Evolutionary conservation across 1,140 invertebrate species (phyloP), one percentile per base, ranked within the genome.

Genomic region (Rhagoletis zephyria): DNA sequence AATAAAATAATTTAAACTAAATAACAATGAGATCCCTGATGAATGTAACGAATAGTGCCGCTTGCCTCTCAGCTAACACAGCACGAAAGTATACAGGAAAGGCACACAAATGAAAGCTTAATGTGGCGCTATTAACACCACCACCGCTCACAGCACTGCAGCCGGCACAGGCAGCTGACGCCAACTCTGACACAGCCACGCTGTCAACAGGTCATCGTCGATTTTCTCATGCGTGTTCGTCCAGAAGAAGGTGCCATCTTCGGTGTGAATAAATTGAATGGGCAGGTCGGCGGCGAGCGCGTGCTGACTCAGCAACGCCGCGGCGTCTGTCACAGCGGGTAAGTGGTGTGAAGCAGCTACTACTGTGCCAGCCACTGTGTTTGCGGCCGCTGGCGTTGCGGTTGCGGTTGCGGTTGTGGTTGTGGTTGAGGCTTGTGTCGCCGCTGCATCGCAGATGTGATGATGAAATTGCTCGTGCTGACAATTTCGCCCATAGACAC

Each of bases 191-290:
- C 90, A 92, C 51, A 92, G 90, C 89, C 89, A 88, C 1, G 91
- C 89, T 45, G 91, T 88, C 86, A 92, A 88, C 64, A 92, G 88
- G 88, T 92, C 91, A 70, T 92, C 91, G 81, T 92, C 91, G n/a
- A 90, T 89, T 14, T 89, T 90, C 61, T 91, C 89, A 63, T 92
- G 90, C 7, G 89, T 88, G 59, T 90, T 91, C 10, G 91, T 89
- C 91, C 91, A 92, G 60, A 92, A 92, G 87, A 92, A 92, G 88
- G 91, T 91, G 87, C 91, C 91, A 64, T 92, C 90, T 51, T 92
- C 91, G 6, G 91, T 92, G 90, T 91, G 90, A 60, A 92, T 89
- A 88, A 91, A 92, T 85, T 92, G 90, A 51, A 92, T 61, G 1
- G 91, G 91, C 64, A 92, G 60, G 1, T 63, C 85, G 60, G 59